These are phyloP conservation scores for Struthidea cinerea DNA, from an alignment of 2,113 vertebrate species.

Conservation along the genomic window DNA sequence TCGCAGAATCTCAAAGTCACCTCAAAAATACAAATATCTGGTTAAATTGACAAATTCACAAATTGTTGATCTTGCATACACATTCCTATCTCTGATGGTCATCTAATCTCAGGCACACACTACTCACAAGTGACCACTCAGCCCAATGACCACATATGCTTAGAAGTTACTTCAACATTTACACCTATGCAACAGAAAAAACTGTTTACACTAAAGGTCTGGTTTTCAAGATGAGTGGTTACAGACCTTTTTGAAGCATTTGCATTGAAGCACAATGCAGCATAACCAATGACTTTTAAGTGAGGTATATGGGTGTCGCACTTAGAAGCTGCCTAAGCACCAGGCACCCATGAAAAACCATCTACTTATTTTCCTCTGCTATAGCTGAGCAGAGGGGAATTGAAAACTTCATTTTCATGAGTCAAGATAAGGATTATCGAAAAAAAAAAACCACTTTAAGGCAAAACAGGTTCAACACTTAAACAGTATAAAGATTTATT, in stretches of 20 bases:
- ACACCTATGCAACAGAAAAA: not conserved
- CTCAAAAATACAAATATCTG: not conserved
- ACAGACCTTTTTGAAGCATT: not conserved
- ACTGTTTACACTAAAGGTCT: not conserved
- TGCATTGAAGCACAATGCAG: not conserved
- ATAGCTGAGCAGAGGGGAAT: too few relatives aligned
- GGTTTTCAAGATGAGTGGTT: not conserved
- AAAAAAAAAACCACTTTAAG: too few relatives aligned
- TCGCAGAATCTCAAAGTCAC: not conserved
- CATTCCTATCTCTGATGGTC: not conserved
- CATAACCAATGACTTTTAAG: not conserved
- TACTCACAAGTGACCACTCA: not conserved
- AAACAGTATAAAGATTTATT: too few relatives aligned
- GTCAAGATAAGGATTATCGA: too few relatives aligned
- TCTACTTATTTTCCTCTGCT: too few relatives aligned
- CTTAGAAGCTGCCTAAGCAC: too few relatives aligned
- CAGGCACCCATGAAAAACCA: too few relatives aligned
- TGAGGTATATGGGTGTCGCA: rapidly evolving
- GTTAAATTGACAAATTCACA: not conserved
- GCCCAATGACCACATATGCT: not conserved
- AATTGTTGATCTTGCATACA: not conserved
- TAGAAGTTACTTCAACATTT: not conserved
- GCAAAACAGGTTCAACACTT: too few relatives aligned
- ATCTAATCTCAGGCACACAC: not conserved
- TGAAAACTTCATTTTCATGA: too few relatives aligned